Conservation (phyloP, 2,113 vertebrate species). For the Sinocyclocheilus grahami region DNA sequence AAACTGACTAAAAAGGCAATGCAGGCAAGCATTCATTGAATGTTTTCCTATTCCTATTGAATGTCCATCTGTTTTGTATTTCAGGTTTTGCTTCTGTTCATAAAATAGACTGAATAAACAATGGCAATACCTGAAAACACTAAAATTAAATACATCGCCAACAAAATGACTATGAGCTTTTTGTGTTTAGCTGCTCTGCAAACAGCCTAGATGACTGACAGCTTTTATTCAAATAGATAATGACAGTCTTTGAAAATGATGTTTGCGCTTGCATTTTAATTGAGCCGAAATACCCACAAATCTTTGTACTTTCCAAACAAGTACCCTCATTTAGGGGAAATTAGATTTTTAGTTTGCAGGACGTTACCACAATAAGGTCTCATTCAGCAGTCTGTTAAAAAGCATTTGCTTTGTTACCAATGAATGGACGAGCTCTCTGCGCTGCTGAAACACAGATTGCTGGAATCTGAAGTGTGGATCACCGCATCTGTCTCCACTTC, state of each 20-base stretch:
- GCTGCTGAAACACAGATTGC: slow-evolving; percentile 70
- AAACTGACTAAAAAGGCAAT: background rate
- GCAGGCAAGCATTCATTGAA: background rate
- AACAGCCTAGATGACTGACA: slow-evolving; percentile 83
- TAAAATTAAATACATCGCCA: slow-evolving; percentile 74
- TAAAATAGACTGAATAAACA: slow-evolving; percentile 41
- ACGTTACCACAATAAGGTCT: slow-evolving; percentile 83
- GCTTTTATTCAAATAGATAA: slow-evolving; percentile 83
- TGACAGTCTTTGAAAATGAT: slow-evolving; percentile 86
- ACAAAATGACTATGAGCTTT: slow-evolving; percentile 77
- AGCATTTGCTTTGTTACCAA: slow-evolving; percentile 71
- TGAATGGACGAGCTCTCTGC: slow-evolving; percentile 66
- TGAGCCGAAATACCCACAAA: slow-evolving; percentile 79
- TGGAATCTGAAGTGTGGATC: slow-evolving; percentile 75
- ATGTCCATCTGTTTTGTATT: background rate
- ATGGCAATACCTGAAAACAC: slow-evolving; percentile 29
- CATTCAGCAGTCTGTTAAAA: slow-evolving; percentile 82
- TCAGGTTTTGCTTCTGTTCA: background rate
- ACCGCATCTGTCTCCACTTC: slow-evolving; percentile 74
- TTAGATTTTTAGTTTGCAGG: slow-evolving; percentile 88
- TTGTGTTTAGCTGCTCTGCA: slow-evolving; percentile 67
- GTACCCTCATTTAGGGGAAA: slow-evolving; percentile 85
- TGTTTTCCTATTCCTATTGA: background rate
- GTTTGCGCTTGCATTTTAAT: slow-evolving; percentile 79
- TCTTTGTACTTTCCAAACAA: slow-evolving; percentile 82